phyloP scores from a whole-genome alignment of 2,888 invertebrate genomes.

The Tupiocoris notatus region DNA sequence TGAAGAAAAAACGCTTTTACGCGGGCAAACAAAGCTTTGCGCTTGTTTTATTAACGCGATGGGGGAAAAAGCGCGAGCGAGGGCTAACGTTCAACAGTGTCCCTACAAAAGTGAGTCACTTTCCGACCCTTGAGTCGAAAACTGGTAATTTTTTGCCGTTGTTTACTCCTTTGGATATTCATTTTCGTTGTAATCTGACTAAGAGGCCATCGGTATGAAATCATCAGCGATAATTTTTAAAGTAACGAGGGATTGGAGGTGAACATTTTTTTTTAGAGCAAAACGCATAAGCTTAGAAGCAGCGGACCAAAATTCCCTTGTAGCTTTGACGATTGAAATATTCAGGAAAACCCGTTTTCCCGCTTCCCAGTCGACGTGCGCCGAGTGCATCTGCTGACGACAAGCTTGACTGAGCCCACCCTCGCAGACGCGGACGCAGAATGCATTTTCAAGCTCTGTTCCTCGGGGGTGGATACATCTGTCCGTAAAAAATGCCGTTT shows the following conservation, averaged over 20 bases:
- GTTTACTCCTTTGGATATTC: too few species aligned
- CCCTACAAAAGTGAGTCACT: background rate
- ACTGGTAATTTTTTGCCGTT: too few species aligned
- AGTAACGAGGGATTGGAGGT: too few species aligned
- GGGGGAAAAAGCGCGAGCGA: background rate
- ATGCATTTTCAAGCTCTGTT: background rate
- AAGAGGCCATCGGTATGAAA: too few species aligned
- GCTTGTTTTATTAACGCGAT: background rate
- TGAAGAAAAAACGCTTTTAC: background rate
- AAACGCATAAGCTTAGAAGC: too few species aligned
- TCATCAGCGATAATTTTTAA: too few species aligned
- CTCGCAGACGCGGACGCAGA: slow-evolving; percentile 12
- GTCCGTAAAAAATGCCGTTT: background rate
- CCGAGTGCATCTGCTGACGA: slow-evolving; percentile 34
- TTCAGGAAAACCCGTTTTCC: too few species aligned
- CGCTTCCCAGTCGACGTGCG: too few species aligned
- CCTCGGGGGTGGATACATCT: background rate
- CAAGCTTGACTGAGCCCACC: slow-evolving; percentile 32
- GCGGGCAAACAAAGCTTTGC: background rate
- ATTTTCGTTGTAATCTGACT: too few species aligned
- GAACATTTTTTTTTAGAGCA: too few species aligned
- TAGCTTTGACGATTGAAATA: too few species aligned
- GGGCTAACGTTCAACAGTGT: background rate
- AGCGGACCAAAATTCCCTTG: too few species aligned
- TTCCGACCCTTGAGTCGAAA: background rate